phyloP scores from a whole-genome alignment of 2,113 vertebrate genomes.

The Protomyctophum bolini region DNA sequence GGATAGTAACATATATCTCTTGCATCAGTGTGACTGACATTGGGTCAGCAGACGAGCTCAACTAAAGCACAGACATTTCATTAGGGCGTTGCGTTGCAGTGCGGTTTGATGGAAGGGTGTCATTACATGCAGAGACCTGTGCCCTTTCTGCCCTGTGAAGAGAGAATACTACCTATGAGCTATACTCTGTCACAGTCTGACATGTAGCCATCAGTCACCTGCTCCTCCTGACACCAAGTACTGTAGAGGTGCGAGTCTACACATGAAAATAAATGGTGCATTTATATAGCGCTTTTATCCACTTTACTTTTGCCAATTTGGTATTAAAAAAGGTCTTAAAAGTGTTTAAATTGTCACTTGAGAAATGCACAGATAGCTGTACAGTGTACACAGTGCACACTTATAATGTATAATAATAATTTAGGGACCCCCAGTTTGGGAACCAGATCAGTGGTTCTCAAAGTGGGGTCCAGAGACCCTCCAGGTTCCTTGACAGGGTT shows the following conservation, averaged over 20 bases:
- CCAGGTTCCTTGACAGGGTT: too few species aligned
- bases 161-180: conserved; percentile 34
- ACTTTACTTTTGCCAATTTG: too few species aligned
- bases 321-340: too few species aligned
- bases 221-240: conserved; percentile 12
- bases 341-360: too few species aligned
- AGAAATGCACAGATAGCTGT: too few species aligned
- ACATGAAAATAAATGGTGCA: not conserved
- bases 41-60: conserved; percentile 17
- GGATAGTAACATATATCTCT: conserved; percentile 29
- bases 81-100: conserved; percentile 39
- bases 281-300: too few species aligned
- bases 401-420: too few species aligned
- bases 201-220: conserved; percentile 45
- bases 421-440: too few species aligned
- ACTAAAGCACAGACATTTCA: conserved; percentile 48
- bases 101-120: conserved; percentile 49
- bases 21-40: conserved; percentile 17
- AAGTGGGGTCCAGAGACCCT: too few species aligned
- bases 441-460: too few species aligned
- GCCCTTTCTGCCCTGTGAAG: conserved; percentile 27
- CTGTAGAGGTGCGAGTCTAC: conserved; percentile 9
- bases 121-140: conserved; percentile 43
- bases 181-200: conserved; percentile 31
- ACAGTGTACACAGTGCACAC: too few species aligned